Evolutionary conservation across 2,888 invertebrate genomes (phyloP).

Genomic region (Lacanobia wlatinum): DNA sequence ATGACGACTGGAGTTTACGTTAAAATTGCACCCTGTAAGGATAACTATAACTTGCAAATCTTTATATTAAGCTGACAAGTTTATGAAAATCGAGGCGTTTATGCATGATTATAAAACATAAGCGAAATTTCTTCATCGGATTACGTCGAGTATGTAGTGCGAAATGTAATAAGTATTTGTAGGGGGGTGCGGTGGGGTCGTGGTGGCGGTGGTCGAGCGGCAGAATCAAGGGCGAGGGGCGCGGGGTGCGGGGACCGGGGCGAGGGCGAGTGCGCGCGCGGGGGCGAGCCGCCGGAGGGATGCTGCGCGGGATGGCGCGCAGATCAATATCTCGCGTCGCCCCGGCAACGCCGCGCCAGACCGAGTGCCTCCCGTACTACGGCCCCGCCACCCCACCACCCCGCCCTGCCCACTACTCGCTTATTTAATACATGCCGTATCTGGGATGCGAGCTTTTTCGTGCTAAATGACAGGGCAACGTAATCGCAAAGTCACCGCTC

Average conservation of each 20-base stretch:
- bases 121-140: slow-evolving; percentile 88
- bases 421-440: slow-evolving; percentile 89
- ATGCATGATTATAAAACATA: slow-evolving; percentile 74
- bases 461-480: slow-evolving; percentile 86
- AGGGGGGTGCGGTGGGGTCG: slow-evolving; percentile 74
- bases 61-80: slow-evolving; percentile 32
- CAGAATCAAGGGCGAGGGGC: slow-evolving; percentile 82
- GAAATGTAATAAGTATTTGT: slow-evolving; percentile 89
- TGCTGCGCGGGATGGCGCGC: slow-evolving; percentile 87
- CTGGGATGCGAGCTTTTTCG: slow-evolving; percentile 88
- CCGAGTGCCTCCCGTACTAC: slow-evolving; percentile 92
- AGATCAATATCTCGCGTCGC: slow-evolving; percentile 90
- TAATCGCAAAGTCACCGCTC: slow-evolving; percentile 78
- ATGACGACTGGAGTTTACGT: neutral
- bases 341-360: slow-evolving; percentile 92
- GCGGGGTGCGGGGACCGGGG: slow-evolving; percentile 85
- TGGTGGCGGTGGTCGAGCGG: slow-evolving; percentile 79
- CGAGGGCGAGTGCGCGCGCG: slow-evolving; percentile 76
- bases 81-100: slow-evolving; percentile 42
- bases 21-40: neutral
- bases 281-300: slow-evolving; percentile 84
- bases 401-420: slow-evolving; percentile 84
- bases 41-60: neutral
- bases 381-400: slow-evolving; percentile 75
- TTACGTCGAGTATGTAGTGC: slow-evolving; percentile 88